Base-by-base conservation (phyloP, 37 sponge, comb jelly and placozoan species). In the Cladorhizidae sp. region DNA sequence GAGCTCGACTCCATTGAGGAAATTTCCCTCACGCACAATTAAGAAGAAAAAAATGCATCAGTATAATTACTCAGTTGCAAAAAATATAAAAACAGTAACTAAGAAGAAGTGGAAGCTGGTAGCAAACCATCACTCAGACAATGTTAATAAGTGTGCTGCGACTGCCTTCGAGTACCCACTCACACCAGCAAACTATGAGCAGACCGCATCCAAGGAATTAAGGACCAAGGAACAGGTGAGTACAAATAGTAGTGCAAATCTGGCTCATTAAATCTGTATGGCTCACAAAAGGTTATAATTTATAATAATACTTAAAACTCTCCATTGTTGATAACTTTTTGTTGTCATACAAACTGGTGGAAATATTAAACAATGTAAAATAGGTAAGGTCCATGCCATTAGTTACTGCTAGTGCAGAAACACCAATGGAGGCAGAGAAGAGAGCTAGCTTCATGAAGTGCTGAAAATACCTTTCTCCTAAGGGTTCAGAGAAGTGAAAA, bases 131-230 rank as follows among this genome's bases (percentile, higher is more conserved):
- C 17, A 14, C 59, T 5, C 23, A 58, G 8, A 26, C 59, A 58
- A 31, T 31, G 31, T 3, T 32, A 32, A 65, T 2, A 33, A 31
- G 7, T 2, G 12, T 65, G n/a, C 35, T 32, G 36, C 36, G 32
- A 29, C 6, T 29, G 69, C 54, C 3, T 74, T 54, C n/a, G 74
- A 74, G 36, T 74, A 54, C 74, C 74, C 40, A 43, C 74, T 43
- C 31, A 74, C 74, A 15, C 74, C 74, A 23, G 52, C n/a, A 37
- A 33, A 71, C 22, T 1, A 40, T 36, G 25, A 2, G n/a, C 21
- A 23, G 20, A 74, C 14, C 18, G 25, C 8, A 43, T 36, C 28
- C 6, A 59, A 17, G 28, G 17, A 8, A 59, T 37, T 14, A 25
- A 14, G 33, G 51, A 23, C 15, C 12, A 74, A 54, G 57, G 23